Conservation (phyloP, 2,888 invertebrate species). For the Dasypogon diadema region DNA sequence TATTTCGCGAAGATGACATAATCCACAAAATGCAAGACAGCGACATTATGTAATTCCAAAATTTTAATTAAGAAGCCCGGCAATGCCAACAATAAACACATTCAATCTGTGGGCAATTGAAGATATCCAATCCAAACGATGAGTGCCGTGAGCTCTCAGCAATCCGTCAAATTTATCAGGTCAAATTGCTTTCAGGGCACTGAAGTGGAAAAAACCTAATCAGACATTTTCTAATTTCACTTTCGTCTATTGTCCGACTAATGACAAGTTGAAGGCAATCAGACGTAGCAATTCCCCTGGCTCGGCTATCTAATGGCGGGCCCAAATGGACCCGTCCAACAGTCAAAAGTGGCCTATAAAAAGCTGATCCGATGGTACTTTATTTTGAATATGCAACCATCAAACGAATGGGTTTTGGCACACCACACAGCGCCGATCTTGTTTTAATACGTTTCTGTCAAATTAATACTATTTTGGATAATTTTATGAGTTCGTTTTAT, state of each 20-base stretch:
- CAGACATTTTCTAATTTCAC: slow-evolving; percentile 32
- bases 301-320: neutral
- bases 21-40: slow-evolving; percentile 20
- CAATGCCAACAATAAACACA: slow-evolving; percentile 19
- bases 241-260: slow-evolving; percentile 23
- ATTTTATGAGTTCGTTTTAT: neutral
- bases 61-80: slow-evolving; percentile 29
- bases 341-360: neutral
- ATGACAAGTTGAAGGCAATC: slow-evolving; percentile 16
- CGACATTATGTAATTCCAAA: slow-evolving; percentile 20
- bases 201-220: slow-evolving; percentile 18
- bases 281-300: neutral
- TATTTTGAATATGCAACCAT: neutral
- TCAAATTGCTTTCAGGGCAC: slow-evolving; percentile 7
- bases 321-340: neutral
- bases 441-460: neutral
- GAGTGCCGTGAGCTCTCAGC: slow-evolving; percentile 12
- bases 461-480: neutral
- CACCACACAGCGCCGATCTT: neutral
- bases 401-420: neutral
- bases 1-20: slow-evolving; percentile 40
- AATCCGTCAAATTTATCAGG: slow-evolving; percentile 30
- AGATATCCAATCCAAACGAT: slow-evolving; percentile 1
- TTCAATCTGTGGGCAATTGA: slow-evolving; percentile 13
- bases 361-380: neutral